Percentiles rank a stretch among this genome's conserved stretches.
These are phyloP conservation scores for Lamprotornis superbus DNA, from an alignment of 2,113 vertebrate genomes.

Conservation along the genomic window DNA sequence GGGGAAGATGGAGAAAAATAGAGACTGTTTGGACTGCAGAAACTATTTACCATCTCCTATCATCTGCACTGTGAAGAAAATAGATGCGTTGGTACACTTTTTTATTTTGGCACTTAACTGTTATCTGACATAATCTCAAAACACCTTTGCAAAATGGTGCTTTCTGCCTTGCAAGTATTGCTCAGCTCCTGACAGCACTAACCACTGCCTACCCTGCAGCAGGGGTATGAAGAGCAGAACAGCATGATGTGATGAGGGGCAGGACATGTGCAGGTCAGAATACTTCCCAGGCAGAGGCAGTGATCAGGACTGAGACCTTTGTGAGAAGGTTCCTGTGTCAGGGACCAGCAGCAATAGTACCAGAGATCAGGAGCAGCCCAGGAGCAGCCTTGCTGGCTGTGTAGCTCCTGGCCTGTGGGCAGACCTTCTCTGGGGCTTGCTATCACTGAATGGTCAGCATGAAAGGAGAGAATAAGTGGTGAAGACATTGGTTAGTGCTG, in stretches of 20 bases:
- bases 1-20: not conserved
- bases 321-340: not conserved
- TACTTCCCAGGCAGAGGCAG: not conserved
- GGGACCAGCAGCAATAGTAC: not conserved
- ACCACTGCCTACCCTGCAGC: not conserved
- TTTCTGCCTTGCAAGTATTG: not conserved
- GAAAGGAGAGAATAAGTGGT: accelerated
- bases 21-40: not conserved
- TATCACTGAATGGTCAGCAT: not conserved
- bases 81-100: not conserved
- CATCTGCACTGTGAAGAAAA: not conserved
- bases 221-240: not conserved
- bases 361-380: not conserved
- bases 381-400: not conserved
- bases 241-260: not conserved
- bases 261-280: not conserved
- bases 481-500: not conserved
- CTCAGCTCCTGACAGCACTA: not conserved
- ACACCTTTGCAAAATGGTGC: not conserved
- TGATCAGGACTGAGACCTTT: not conserved
- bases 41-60: not conserved
- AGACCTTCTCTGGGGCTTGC: not conserved
- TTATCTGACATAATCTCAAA: not conserved
- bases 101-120: not conserved
- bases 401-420: not conserved